Base-by-base conservation (phyloP, 1,140 invertebrate genomes). In the Sesamia nonagrioides region DNA sequence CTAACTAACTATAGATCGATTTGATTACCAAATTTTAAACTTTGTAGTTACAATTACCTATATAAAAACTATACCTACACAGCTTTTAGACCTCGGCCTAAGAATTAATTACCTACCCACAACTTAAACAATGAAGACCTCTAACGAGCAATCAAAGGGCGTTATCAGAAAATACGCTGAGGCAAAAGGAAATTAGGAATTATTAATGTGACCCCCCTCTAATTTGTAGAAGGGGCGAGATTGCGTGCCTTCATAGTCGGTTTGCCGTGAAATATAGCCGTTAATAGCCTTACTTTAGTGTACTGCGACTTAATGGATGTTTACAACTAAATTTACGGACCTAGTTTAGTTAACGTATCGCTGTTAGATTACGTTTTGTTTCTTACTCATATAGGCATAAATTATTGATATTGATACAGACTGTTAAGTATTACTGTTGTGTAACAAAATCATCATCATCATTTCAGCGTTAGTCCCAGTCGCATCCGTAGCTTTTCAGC, bases 211-310 rank as follows among this genome's bases (percentile, higher is more conserved):
- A 61, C 52, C 45, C 61, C 52, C 42, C 60, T 27, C n/a, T 79
- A 81, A 77, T 77, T 81, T 48, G 60, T 68, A 50, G 68, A 75
- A 27, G 63, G 73, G 40, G 71, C 37, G 35, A 33, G 35, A 73
- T 81, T 45, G 79, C 79, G 79, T 81, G 79, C 61, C 74, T 21
- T 9, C 15, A 35, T 42, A 18, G 56, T 11, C 48, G 18, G 58
- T 81, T 81, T 63, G 56, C 54, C 68, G 68, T 81, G 69, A 81
- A 81, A 77, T 81, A 81, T 81, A 77, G 33, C 74, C 40, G 68
- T 35, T 81, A 81, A 81, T 71, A 42, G 48, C 13, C 54, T 8
- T 21, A 13, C 37, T 52, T 50, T 73, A 60, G 48, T 45, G 37
- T 77, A 42, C 61, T 75, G 37, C 50, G 6, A 48, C 37, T 48